Conservation (phyloP, 2,888 invertebrate genomes). For the Xylota segnis region DNA sequence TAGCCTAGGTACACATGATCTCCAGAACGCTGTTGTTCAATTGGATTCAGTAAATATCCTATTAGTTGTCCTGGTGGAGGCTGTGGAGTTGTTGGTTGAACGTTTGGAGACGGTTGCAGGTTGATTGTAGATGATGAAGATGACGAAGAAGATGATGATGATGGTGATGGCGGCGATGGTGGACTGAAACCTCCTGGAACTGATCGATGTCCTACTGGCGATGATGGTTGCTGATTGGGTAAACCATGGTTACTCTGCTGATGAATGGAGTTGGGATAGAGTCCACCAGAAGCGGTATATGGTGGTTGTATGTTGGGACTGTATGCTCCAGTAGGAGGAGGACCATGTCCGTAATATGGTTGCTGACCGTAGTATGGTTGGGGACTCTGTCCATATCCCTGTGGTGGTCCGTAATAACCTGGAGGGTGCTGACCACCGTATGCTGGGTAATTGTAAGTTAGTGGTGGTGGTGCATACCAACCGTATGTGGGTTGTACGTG, state of each 20-base stretch:
- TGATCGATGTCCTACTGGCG: background rate
- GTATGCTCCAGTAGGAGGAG: background rate
- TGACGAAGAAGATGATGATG: slow-evolving; percentile 1
- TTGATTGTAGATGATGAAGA: background rate
- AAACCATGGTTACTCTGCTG: background rate
- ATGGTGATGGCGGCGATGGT: background rate
- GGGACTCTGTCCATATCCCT: background rate
- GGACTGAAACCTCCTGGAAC: background rate
- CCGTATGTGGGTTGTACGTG: background rate
- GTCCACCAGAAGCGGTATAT: background rate
- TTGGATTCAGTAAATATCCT: background rate
- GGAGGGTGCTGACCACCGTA: background rate
- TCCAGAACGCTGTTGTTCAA: background rate
- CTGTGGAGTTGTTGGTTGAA: background rate
- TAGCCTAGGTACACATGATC: background rate
- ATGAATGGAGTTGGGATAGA: background rate
- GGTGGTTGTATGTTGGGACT: background rate
- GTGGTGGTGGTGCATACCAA: background rate
- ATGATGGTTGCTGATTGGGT: background rate
- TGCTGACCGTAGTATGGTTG: background rate
- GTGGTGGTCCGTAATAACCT: background rate
- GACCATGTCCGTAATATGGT: background rate
- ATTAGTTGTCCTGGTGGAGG: background rate
- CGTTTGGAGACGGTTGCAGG: background rate
- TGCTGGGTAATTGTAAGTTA: background rate